These are phyloP conservation scores for Harpagifer antarcticus DNA, from an alignment of 2,797 vertebrate species.

Conservation along the genomic window DNA sequence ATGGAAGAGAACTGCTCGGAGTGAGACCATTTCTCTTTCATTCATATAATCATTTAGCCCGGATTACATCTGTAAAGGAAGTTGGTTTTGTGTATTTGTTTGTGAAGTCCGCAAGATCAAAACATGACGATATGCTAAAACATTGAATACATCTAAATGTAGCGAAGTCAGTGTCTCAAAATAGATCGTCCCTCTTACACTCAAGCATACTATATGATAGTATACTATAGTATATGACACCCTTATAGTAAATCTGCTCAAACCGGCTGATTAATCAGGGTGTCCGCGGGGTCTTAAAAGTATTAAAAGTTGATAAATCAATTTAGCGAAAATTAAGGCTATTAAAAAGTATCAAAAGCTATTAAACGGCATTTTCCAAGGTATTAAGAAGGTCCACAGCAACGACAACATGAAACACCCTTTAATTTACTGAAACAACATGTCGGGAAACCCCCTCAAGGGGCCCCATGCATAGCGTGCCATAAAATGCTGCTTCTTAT, in stretches of 20 bases:
- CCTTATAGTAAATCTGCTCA: background rate
- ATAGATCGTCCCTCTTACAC: background rate
- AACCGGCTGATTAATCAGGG: no score
- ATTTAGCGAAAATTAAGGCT: no score
- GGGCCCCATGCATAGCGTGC: no score
- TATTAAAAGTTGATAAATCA: no score
- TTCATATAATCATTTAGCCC: background rate
- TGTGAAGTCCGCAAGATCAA: background rate
- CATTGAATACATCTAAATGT: background rate
- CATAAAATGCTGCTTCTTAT: no score
- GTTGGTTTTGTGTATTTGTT: background rate
- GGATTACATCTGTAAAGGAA: background rate
- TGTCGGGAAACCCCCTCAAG: no score
- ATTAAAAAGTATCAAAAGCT: no score
- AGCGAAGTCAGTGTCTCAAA: background rate
- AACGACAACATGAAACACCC: no score
- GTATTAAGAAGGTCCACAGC: no score
- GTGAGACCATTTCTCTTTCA: constrained; percentile 79
- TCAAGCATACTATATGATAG: background rate
- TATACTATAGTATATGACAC: background rate
- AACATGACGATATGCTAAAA: background rate
- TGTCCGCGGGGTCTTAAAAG: no score
- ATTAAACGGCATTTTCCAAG: no score
- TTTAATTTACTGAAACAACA: no score
- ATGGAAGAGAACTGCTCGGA: constrained; percentile 91